Evolutionary conservation across 2,888 invertebrate genomes (phyloP).

Genomic region (Dryomyza anilis): DNA sequence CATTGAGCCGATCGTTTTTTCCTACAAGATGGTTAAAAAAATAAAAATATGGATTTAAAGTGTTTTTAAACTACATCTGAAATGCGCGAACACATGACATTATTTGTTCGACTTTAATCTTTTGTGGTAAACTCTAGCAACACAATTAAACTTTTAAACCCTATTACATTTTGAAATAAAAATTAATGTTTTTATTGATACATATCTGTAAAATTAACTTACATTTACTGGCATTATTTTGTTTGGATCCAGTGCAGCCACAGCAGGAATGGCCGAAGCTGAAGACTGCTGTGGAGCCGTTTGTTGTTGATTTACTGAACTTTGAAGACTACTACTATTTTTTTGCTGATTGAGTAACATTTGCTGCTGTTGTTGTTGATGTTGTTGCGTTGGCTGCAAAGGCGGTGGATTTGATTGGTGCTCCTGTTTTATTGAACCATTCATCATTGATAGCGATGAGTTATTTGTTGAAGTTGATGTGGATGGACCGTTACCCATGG

Average conservation of each 20-base stretch:
- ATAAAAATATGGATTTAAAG: no score
- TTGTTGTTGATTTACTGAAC: constrained; percentile 39
- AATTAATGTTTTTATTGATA: no score
- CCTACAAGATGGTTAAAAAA: no score
- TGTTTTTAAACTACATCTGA: no score
- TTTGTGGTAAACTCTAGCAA: no score
- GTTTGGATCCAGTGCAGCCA: constrained; percentile 63
- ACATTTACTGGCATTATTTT: constrained; percentile 68
- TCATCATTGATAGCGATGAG: constrained; percentile 35
- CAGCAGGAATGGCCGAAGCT: constrained; percentile 55
- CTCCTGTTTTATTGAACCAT: constrained; percentile 52
- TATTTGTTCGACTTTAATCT: no score
- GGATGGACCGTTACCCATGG: constrained; percentile 22
- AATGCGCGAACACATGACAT: no score
- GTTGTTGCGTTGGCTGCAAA: constrained; percentile 51
- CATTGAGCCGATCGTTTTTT: no score
- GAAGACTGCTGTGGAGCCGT: constrained; percentile 42
- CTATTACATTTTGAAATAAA: no score
- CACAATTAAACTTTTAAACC: no score
- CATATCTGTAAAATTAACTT: constrained; percentile 33
- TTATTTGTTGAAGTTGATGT: constrained; percentile 28
- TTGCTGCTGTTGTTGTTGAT: constrained; percentile 42
- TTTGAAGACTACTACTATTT: neutral
- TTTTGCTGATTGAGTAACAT: constrained; percentile 32
- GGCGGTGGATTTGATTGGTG: constrained; percentile 50